A percentile compares a stretch with the other conserved stretches of the same genome.
These are phyloP conservation scores for Lordiphosa stackelbergi DNA, from an alignment of 1,140 invertebrate genomes.

Conservation along the genomic window DNA sequence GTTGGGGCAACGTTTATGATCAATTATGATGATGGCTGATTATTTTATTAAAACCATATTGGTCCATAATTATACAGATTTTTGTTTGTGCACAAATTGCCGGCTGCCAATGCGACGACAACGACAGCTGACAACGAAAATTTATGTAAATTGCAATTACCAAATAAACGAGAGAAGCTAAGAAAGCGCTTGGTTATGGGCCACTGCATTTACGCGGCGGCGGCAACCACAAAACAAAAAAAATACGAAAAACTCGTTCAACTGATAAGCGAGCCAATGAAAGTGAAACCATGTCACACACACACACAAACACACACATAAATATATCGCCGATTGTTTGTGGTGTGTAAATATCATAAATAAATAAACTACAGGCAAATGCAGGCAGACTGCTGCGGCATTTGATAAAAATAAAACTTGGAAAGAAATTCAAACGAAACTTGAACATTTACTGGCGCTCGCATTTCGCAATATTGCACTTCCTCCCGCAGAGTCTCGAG, in stretches of 20 bases:
- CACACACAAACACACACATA: not conserved
- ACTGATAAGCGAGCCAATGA: conserved; percentile 35
- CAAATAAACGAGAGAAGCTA: conserved; percentile 7
- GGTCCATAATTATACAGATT: not conserved
- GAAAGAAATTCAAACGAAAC: conserved; percentile 8
- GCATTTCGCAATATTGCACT: conserved; percentile 24
- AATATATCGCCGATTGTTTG: conserved; percentile 6
- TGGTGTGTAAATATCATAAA: conserved; percentile 38
- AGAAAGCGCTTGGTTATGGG: conserved; percentile 13
- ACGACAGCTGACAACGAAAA: conserved; percentile 34
- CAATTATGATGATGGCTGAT: conserved; percentile 22
- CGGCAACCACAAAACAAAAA: conserved; percentile 15
- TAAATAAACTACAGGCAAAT: conserved; percentile 17
- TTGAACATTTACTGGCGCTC: not conserved
- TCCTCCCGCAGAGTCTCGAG: conserved; percentile 3
- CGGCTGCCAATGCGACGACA: not conserved
- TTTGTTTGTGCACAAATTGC: conserved; percentile 18
- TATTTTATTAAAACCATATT: conserved; percentile 26
- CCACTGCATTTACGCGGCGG: conserved; percentile 41
- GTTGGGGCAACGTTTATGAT: conserved; percentile 13
- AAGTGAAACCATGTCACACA: conserved; percentile 43
- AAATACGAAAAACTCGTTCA: conserved; percentile 28
- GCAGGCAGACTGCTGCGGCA: not conserved
- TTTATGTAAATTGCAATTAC: conserved; percentile 44
- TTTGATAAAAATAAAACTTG: conserved; percentile 7